These are phyloP conservation scores for Rhombomys opimus DNA, from an alignment of 2,113 vertebrate species.

Conservation along the genomic window DNA sequence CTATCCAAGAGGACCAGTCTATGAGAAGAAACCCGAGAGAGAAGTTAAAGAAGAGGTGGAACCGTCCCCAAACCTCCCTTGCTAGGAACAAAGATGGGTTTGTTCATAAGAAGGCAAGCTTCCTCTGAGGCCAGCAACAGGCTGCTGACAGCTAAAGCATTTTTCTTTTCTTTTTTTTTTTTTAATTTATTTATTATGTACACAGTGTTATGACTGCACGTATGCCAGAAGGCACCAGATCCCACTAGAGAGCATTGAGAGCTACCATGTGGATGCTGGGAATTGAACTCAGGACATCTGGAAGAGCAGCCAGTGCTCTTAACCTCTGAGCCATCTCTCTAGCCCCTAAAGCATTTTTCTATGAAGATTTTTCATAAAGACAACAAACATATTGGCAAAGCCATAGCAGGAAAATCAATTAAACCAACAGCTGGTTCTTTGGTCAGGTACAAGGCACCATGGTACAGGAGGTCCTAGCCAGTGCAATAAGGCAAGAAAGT, in stretches of 20 bases:
- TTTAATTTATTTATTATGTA: too few relatives aligned
- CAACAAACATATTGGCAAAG: neutral
- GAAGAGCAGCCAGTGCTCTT: too few relatives aligned
- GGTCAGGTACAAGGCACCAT: neutral
- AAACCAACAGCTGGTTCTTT: constrained; percentile 22
- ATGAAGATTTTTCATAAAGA: neutral
- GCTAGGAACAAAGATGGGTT: neutral
- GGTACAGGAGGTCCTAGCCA: neutral
- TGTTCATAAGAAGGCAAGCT: neutral
- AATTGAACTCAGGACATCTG: too few relatives aligned
- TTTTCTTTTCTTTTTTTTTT: too few relatives aligned
- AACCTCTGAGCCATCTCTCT: too few relatives aligned
- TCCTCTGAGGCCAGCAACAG: too few relatives aligned
- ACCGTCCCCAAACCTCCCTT: neutral
- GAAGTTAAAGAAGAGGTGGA: neutral
- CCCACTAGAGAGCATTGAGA: too few relatives aligned
- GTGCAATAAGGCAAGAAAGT: neutral
- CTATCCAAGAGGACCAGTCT: neutral
- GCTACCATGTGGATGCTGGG: too few relatives aligned
- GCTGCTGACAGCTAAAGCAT: neutral
- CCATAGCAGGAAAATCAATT: neutral
- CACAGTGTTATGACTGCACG: too few relatives aligned
- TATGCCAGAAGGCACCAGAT: too few relatives aligned
- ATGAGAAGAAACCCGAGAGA: neutral
- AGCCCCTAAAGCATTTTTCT: neutral